Conservation (phyloP, 1,140 invertebrate species). For the Tetraneura akinire region DNA sequence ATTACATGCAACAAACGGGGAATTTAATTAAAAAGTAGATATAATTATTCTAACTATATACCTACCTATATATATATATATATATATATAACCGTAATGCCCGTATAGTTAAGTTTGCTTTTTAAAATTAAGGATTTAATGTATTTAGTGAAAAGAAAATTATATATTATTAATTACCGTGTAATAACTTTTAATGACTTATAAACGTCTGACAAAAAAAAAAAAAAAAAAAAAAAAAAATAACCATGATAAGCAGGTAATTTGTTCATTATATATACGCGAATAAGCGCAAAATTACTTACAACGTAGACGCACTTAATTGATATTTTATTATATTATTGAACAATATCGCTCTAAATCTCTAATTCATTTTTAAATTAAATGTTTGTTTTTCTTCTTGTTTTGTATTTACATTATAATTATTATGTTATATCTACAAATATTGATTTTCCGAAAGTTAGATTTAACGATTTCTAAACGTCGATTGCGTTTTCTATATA, state of each 20-base stretch:
- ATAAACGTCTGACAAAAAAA: background rate
- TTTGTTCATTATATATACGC: background rate
- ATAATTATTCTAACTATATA: background rate
- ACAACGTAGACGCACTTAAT: too few relatives aligned
- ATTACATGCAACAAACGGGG: background rate
- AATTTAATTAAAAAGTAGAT: conserved; percentile 17
- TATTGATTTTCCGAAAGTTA: too few relatives aligned
- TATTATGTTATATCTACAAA: too few relatives aligned
- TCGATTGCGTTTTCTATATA: too few relatives aligned
- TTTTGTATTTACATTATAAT: too few relatives aligned
- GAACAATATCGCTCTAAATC: too few relatives aligned
- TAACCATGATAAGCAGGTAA: background rate
- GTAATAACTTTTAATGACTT: background rate
- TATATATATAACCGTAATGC: too few relatives aligned
- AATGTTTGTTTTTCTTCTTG: too few relatives aligned
- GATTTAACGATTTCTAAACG: too few relatives aligned
- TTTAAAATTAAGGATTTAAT: conserved; percentile 2
- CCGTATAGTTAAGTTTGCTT: conserved; percentile 6
- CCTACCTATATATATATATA: too few relatives aligned
- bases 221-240: background rate
- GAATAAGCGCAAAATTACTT: background rate
- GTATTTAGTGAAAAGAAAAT: conserved; percentile 4
- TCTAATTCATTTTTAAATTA: too few relatives aligned
- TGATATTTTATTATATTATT: too few relatives aligned
- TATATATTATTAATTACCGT: background rate